phyloP scores from a whole-genome alignment of 1,140 invertebrate species.

The Hypothenemus hampei region DNA sequence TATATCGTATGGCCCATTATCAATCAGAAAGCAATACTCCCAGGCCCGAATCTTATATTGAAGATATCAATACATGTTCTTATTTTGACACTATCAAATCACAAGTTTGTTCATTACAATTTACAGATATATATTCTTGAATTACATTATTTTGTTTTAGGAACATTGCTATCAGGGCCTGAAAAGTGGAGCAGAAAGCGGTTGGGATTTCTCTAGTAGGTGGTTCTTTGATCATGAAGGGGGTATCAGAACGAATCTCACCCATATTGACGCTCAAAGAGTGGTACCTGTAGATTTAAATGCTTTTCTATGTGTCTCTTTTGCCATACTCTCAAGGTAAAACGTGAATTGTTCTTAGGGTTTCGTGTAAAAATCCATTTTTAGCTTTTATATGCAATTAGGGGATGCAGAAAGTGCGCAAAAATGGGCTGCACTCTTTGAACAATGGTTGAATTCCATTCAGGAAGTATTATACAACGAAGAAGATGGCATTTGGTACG shows the following conservation, averaged over 20 bases:
- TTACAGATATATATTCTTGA: not conserved
- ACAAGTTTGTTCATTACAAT: not conserved
- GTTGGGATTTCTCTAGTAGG: slow-evolving; percentile 81
- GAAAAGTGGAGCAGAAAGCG: slow-evolving; percentile 76
- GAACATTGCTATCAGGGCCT: slow-evolving; percentile 48
- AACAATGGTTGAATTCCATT: slow-evolving; percentile 44
- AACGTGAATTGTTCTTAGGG: not conserved
- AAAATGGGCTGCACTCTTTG: slow-evolving; percentile 39
- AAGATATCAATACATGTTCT: slow-evolving; percentile 47
- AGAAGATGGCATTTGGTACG: slow-evolving; percentile 64
- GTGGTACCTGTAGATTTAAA: slow-evolving; percentile 85
- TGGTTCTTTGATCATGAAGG: slow-evolving; percentile 64
- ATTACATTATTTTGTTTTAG: slow-evolving; percentile 20
- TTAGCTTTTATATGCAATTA: slow-evolving; percentile 48
- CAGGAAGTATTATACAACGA: slow-evolving; percentile 54
- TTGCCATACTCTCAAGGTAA: slow-evolving; percentile 48
- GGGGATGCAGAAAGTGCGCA: slow-evolving; percentile 50
- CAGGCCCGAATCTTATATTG: slow-evolving; percentile 73
- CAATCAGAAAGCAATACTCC: slow-evolving; percentile 62
- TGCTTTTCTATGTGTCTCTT: slow-evolving; percentile 65
- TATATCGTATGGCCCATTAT: slow-evolving; percentile 54
- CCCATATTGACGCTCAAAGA: slow-evolving; percentile 56
- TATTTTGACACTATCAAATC: slow-evolving; percentile 1
- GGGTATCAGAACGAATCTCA: slow-evolving; percentile 49
- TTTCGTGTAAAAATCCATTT: not conserved